Evolutionary conservation across 1,140 invertebrate genomes (phyloP).

Genomic region (Drosophila ironensis): DNA sequence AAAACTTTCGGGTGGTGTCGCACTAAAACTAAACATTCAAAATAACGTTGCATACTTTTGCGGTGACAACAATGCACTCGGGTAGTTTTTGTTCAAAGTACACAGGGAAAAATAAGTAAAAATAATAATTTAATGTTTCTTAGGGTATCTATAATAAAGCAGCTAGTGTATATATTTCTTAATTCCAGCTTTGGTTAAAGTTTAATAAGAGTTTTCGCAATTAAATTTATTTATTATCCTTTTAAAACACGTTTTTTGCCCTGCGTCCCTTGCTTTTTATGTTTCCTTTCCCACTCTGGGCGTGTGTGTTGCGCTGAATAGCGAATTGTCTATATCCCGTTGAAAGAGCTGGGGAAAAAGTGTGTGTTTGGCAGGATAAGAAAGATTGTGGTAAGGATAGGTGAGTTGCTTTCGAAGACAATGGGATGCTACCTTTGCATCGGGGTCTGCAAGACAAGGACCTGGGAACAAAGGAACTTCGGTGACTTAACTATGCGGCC

Average conservation of each 20-base stretch:
- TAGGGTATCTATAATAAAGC: no score
- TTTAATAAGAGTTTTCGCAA: no score
- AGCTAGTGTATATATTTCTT: no score
- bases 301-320: no score
- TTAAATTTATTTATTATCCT: no score
- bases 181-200: no score
- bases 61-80: slow-evolving; percentile 48
- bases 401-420: slow-evolving; percentile 27
- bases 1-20: slow-evolving; percentile 18
- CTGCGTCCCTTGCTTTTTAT: no score
- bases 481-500: neutral
- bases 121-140: no score
- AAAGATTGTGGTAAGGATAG: neutral
- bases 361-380: slow-evolving; percentile 1
- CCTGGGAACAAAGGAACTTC: slow-evolving; percentile 19
- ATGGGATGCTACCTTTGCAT: slow-evolving; percentile 17
- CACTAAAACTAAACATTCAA: slow-evolving; percentile 59
- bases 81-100: neutral
- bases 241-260: no score
- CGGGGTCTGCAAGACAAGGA: neutral
- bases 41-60: slow-evolving; percentile 71
- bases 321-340: no score
- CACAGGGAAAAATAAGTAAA: neutral
- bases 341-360: neutral
- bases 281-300: no score